Percentiles rank a stretch among this genome's conserved stretches.
phyloP scores from a whole-genome alignment of 2,113 vertebrate species.

The Platysteira castanea region DNA sequence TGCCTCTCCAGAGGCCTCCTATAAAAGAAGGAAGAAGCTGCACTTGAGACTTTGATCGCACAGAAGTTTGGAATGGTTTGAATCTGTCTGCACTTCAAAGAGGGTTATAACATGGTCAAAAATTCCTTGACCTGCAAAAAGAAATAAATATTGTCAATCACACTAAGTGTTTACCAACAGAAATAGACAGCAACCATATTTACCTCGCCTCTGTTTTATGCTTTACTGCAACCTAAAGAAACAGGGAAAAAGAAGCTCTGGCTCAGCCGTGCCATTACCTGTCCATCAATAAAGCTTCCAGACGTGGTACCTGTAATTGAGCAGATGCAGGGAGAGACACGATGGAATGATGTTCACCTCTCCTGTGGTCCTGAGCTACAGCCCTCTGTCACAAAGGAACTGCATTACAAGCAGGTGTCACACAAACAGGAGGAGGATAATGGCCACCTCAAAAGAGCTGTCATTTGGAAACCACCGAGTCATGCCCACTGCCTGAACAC shows the following conservation, averaged over 20 bases:
- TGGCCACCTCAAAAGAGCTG: background rate
- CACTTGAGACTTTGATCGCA: background rate
- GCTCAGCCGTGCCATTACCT: background rate
- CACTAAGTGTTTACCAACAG: background rate
- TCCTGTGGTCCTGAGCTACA: background rate
- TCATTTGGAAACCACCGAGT: background rate
- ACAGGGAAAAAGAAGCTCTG: background rate
- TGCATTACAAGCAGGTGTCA: background rate
- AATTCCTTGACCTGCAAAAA: conserved; percentile 78
- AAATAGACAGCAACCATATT: background rate
- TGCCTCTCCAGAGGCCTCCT: conserved; percentile 20
- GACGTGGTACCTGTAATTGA: background rate
- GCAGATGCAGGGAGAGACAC: background rate
- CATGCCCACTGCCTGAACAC: background rate
- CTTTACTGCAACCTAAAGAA: background rate
- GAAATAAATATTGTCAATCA: conserved; percentile 5
- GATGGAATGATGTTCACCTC: background rate
- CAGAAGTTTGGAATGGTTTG: conserved; percentile 17
- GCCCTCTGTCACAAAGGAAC: background rate
- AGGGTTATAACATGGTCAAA: conserved; percentile 72
- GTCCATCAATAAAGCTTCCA: background rate
- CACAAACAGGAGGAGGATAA: background rate
- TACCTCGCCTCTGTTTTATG: background rate
- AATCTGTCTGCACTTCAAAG: conserved; percentile 7
- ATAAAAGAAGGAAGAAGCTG: background rate